Evolutionary conservation across 2,113 vertebrate genomes (phyloP), one percentile per base, ranked within the genome.

Genomic region (Hoplias malabaricus): DNA sequence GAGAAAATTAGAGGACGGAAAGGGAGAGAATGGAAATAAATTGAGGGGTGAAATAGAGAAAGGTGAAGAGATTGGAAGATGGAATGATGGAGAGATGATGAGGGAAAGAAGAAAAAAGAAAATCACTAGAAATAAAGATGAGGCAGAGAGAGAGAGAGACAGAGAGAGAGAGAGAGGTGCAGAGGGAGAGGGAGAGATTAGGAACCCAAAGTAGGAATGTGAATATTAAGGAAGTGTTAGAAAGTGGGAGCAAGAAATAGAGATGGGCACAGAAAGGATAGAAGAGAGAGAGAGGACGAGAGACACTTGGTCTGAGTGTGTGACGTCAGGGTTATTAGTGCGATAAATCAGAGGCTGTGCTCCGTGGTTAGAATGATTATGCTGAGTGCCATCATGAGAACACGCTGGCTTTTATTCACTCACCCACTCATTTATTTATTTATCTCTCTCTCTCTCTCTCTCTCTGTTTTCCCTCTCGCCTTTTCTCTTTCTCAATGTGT

Each of bases 341-440:
- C 77, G 78, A 89, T 87, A 84, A 84, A 89, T 89, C 85, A 81
- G 69, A n/a, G 66, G 59, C 83, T 63, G 23, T 33, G 72, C 77
- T 16, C 67, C 25, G 21, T 73, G 80, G 73, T 82, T 77, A 65
- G 77, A 78, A 69, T 62, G 83, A 87, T 86, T 85, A 84, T 75
- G 86, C 87, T 84, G 16, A 1, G 48, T 54, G 83, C 74, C 80
- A 23, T 86, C 84, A 66, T 19, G 48, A 80, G 78, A 85, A 80
- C 69, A 7, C 42, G 19, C 82, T 63, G 31, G 33, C 77, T 78
- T 83, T 78, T 61, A 13, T 78, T 46, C 63, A 84, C 67, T 81
- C 61, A 72, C 68, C 75, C 29, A 57, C 73, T 72, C 74, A 68
- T 54, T 81, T 54, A 12, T 53, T 14, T 57, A 36, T 62, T 27